Conservation (phyloP, 2,113 vertebrate genomes). For the Trinectes maculatus region DNA sequence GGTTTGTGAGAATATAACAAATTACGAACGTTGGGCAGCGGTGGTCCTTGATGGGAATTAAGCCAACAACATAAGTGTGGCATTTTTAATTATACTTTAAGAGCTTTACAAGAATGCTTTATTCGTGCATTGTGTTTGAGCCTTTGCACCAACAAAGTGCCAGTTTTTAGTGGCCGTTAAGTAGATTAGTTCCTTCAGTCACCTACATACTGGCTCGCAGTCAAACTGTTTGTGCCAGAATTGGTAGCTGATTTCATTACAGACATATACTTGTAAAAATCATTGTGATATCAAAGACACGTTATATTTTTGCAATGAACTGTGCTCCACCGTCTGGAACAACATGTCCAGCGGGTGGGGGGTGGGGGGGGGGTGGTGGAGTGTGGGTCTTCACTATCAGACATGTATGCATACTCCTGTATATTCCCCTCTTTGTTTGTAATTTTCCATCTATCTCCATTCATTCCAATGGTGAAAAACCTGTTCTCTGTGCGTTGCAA, state of each 20-base stretch:
- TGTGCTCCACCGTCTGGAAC: too few species aligned
- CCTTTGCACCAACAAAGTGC: constrained; percentile 7
- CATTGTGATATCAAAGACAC: neutral
- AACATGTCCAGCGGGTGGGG: neutral
- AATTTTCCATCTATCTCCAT: neutral
- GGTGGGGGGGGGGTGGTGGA: constrained; percentile 5
- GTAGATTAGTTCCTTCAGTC: neutral
- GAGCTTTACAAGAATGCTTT: neutral
- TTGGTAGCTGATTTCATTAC: neutral
- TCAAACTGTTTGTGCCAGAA: constrained; percentile 10
- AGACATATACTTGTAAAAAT: neutral
- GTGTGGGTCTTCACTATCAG: neutral
- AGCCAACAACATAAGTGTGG: neutral
- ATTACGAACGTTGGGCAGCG: too few species aligned
- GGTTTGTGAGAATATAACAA: too few species aligned
- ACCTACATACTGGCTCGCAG: neutral
- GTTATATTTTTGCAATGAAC: neutral
- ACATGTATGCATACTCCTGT: constrained; percentile 20
- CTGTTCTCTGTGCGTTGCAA: too few species aligned
- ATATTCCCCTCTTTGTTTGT: neutral
- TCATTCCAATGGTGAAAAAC: neutral
- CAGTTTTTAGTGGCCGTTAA: neutral
- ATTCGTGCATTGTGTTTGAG: neutral
- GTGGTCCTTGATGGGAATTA: neutral
- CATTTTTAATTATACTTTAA: neutral